Evolutionary conservation across 2,888 invertebrate species (phyloP).

Genomic region (Tetramorium bicarinatum): DNA sequence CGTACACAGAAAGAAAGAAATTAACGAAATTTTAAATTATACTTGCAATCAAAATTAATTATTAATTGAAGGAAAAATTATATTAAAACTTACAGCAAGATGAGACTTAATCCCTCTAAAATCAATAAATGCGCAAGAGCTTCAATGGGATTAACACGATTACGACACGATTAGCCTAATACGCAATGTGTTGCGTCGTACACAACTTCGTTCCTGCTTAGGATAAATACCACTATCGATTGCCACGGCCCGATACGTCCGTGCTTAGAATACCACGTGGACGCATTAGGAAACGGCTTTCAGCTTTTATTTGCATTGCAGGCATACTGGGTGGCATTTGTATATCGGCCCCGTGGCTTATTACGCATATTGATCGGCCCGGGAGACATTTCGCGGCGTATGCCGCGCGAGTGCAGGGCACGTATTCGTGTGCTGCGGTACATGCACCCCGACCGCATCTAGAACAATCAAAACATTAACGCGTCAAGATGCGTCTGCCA

Average conservation of each 20-base stretch:
- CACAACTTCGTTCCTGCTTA: conserved; percentile 54
- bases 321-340: conserved; percentile 70
- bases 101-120: neutral
- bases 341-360: conserved; percentile 64
- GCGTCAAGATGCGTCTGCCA: conserved; percentile 74
- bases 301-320: conserved; percentile 75
- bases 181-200: conserved; percentile 36
- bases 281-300: conserved; percentile 70
- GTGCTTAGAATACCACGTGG: conserved; percentile 66
- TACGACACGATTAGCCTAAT: conserved; percentile 32
- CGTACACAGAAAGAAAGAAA: conserved; percentile 17
- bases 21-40: neutral
- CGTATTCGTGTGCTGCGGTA: conserved; percentile 50
- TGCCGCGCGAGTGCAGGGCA: conserved; percentile 47
- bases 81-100: neutral
- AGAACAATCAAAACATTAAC: conserved; percentile 80
- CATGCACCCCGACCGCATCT: conserved; percentile 73
- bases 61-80: neutral
- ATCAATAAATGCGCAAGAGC: conserved; percentile 27
- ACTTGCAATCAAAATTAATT: neutral
- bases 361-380: conserved; percentile 67
- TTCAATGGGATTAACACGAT: conserved; percentile 48
- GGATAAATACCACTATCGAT: conserved; percentile 65
- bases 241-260: conserved; percentile 67
- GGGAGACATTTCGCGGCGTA: conserved; percentile 31